A percentile compares a stretch with the other conserved stretches of the same genome.
Conservation (phyloP, 1,140 invertebrate genomes). For the Drosophila pallidifrons region DNA sequence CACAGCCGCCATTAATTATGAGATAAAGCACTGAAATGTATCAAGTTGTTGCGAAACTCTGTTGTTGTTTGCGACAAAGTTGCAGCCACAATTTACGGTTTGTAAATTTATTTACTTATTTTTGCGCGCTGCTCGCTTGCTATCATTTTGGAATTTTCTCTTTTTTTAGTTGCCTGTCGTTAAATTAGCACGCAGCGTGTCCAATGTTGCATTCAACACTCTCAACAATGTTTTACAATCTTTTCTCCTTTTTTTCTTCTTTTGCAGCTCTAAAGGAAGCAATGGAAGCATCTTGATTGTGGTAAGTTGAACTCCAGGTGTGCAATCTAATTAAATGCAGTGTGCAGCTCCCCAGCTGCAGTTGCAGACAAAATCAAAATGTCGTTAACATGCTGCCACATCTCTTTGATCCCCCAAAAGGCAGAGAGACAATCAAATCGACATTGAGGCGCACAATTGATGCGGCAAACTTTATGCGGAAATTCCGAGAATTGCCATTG, state of each 20-base stretch:
- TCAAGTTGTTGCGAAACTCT: conserved; percentile 69
- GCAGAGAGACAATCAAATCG: conserved; percentile 63
- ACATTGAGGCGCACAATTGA: conserved; percentile 42
- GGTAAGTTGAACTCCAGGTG: conserved; percentile 36
- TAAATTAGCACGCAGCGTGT: conserved; percentile 33
- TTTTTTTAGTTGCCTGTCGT: conserved; percentile 33
- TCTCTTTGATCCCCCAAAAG: conserved; percentile 5
- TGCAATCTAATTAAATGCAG: conserved; percentile 46
- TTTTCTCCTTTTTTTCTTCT: not conserved
- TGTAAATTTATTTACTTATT: conserved; percentile 57
- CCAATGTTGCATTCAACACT: conserved; percentile 6
- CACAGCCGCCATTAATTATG: conserved; percentile 79
- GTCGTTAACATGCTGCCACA: conserved; percentile 31
- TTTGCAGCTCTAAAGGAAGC: conserved; percentile 9
- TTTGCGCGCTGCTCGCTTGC: conserved; percentile 17
- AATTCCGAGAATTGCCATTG: conserved; percentile 65
- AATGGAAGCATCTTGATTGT: conserved; percentile 10
- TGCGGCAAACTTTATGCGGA: conserved; percentile 38
- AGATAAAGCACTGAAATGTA: conserved; percentile 83
- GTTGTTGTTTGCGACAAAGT: conserved; percentile 69
- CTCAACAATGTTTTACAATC: conserved; percentile 29
- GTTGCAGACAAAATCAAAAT: conserved; percentile 36
- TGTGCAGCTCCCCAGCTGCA: not conserved
- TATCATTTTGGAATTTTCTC: conserved; percentile 59
- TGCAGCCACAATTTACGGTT: conserved; percentile 75